phyloP scores from a whole-genome alignment of 92 coral and sea anemone species.

The Epizoanthus illoricatus region DNA sequence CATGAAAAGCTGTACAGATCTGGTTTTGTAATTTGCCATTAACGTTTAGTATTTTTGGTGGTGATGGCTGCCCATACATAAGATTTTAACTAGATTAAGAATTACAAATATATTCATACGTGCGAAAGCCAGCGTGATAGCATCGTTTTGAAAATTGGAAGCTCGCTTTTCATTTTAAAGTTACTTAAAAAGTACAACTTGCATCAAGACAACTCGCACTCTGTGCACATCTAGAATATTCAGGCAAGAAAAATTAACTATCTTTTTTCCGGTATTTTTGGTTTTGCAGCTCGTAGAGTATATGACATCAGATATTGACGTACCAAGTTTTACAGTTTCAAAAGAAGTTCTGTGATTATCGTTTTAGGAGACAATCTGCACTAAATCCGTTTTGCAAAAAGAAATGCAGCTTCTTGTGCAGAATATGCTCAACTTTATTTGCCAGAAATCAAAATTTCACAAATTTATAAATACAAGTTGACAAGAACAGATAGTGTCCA shows the following conservation, averaged over 20 bases:
- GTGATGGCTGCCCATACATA: too few species aligned
- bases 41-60: too few species aligned
- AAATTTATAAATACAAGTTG: slow-evolving; percentile 23
- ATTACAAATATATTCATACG: neutral
- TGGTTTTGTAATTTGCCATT: too few species aligned
- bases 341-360: too few species aligned
- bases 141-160: neutral
- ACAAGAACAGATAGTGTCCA: neutral
- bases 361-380: too few species aligned
- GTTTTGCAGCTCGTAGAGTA: too few species aligned
- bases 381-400: neutral
- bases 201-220: neutral
- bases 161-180: neutral
- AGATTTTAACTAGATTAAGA: neutral
- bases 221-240: neutral
- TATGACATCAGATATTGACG: too few species aligned
- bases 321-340: too few species aligned
- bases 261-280: neutral
- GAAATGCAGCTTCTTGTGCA: neutral
- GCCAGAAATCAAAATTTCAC: slow-evolving; percentile 14
- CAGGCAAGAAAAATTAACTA: neutral
- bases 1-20: too few species aligned
- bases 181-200: neutral
- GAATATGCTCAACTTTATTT: neutral
- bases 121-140: neutral